These are phyloP conservation scores for Troglohyphantes excavatus DNA, from an alignment of 2,888 invertebrate species.

Conservation along the genomic window DNA sequence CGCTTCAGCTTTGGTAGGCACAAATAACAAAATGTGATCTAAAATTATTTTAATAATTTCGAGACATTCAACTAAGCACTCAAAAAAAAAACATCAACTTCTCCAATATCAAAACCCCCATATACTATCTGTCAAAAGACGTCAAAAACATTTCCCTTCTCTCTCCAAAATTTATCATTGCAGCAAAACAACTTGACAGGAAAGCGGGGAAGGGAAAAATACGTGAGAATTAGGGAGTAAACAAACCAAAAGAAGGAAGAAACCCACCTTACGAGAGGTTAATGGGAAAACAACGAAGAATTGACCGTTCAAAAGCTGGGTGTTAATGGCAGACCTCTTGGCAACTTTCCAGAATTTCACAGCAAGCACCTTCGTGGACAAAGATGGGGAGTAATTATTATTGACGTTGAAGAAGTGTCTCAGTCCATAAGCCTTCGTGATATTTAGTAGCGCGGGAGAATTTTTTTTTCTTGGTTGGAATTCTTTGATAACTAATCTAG, in stretches of 20 bases:
- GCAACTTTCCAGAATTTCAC: slow-evolving; percentile 31
- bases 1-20: too few relatives aligned
- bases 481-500: slow-evolving; percentile 48
- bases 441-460: slow-evolving; percentile 6
- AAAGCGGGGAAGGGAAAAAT: slow-evolving; percentile 6
- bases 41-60: too few relatives aligned
- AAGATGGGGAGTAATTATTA: slow-evolving; percentile 29
- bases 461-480: slow-evolving; percentile 19
- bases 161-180: not conserved
- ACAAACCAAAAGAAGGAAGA: not conserved
- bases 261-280: slow-evolving; percentile 9
- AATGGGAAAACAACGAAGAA: slow-evolving; percentile 56
- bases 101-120: too few relatives aligned
- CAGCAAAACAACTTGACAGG: not conserved
- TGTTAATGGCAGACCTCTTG: slow-evolving; percentile 46
- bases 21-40: too few relatives aligned
- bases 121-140: not conserved
- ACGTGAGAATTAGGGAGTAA: slow-evolving; percentile 4
- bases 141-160: not conserved
- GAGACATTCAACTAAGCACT: too few relatives aligned
- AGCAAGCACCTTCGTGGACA: slow-evolving; percentile 3
- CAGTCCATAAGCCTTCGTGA: not conserved
- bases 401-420: slow-evolving; percentile 31
- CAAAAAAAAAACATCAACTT: too few relatives aligned
- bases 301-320: slow-evolving; percentile 29